Base-by-base conservation (phyloP, 2,888 invertebrate genomes). In the Petrolisthes manimaculis region DNA sequence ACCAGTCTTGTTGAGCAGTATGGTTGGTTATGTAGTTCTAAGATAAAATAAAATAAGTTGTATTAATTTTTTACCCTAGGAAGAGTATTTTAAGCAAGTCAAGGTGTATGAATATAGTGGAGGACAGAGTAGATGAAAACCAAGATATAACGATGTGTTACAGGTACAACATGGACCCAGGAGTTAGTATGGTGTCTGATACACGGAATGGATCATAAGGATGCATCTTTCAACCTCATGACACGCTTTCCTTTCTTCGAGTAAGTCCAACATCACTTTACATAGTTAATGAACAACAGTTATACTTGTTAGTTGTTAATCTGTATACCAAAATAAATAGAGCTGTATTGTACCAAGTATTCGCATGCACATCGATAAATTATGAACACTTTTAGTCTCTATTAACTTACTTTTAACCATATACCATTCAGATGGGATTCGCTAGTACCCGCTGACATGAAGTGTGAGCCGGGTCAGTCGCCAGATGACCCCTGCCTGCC, bases 91-190 rank as follows among this genome's bases (percentile, higher is more conserved):
- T 37, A 37, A 37, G 37, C 37, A 37, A 37, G 37, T 37, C 37
- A 37, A 1, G 37, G 37, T 37, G 37, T 37, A 37, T 37, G 37
- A 37, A 37, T 37, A 2, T 37, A 37, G 37, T 37, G 37, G 37
- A 37, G 37, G 37, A 37, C 37, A 37, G 37, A 37, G 37, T 37
- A 37, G 37, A 37, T 37, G 0, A 37, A 37, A 37, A 37, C 37
- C 0, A 37, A 37, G 37, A 37, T 37, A 37, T 37, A 37, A 37
- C 37, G 37, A 37, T 37, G 77, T 53, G 37, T 77, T 83, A 1
- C 84, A 90, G 90, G 90, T 5, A 89, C 90, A 4, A 90, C 90
- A 5, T 90, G 90, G 90, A 86, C 83, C n/a, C 90, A 90, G 86
- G 90, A 90, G 86, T 4, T 90, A 86, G 86, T 89, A 9, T 90